These are phyloP conservation scores for Ornithoptera alexandrae DNA, from an alignment of 2,888 invertebrate species.

Conservation along the genomic window DNA sequence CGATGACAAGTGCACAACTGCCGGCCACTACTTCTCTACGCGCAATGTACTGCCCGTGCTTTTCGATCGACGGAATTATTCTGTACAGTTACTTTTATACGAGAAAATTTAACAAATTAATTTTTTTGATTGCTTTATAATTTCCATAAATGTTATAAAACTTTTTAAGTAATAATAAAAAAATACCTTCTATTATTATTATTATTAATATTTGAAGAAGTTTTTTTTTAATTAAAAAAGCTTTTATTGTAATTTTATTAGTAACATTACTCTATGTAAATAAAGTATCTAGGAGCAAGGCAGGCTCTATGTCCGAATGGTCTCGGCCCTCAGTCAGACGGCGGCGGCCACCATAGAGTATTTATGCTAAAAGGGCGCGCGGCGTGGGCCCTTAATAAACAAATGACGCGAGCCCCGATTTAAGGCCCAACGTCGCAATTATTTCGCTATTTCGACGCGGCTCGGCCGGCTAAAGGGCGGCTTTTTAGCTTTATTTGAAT, in stretches of 20 bases:
- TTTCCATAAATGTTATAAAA: too few relatives aligned
- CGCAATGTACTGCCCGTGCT: slow-evolving; percentile 54
- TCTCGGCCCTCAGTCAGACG: slow-evolving; percentile 12
- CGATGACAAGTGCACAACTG: slow-evolving; percentile 60
- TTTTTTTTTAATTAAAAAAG: too few relatives aligned
- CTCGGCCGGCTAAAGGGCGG: slow-evolving; percentile 47
- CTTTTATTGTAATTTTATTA: too few relatives aligned
- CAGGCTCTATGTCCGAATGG: slow-evolving; percentile 19
- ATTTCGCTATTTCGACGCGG: slow-evolving; percentile 68
- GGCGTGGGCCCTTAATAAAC: slow-evolving; percentile 67
- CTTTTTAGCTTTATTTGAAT: slow-evolving; percentile 61
- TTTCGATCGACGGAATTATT: slow-evolving; percentile 27
- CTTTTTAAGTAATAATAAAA: too few relatives aligned
- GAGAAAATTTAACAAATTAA: too few relatives aligned
- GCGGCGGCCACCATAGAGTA: slow-evolving; percentile 37
- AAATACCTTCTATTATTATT: too few relatives aligned
- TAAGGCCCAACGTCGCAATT: slow-evolving; percentile 66
- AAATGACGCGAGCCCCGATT: slow-evolving; percentile 69
- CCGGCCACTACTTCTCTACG: slow-evolving; percentile 54
- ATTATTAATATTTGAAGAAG: too few relatives aligned
- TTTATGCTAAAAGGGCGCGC: slow-evolving; percentile 69
- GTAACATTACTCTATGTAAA: neutral
- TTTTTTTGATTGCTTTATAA: too few relatives aligned
- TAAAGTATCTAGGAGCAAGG: neutral
- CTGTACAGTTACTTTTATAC: neutral